Evolutionary conservation across 2,888 invertebrate species (phyloP).

Genomic region (Dasypogon diadema): DNA sequence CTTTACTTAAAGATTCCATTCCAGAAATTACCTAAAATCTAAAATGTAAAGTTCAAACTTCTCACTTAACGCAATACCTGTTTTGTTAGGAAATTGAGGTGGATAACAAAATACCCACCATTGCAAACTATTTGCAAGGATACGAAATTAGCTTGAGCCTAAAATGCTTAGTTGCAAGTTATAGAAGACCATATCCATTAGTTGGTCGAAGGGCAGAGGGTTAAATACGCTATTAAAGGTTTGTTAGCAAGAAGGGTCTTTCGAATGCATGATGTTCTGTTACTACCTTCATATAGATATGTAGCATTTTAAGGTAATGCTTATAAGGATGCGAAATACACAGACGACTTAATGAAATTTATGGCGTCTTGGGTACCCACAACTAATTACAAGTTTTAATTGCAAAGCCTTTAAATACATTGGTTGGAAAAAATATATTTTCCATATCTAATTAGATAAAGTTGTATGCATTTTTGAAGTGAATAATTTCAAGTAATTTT

Average conservation of each 20-base stretch:
- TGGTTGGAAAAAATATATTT: constrained; percentile 3
- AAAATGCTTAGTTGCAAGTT: constrained; percentile 44
- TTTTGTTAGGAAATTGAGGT: not conserved
- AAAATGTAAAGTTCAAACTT: not conserved
- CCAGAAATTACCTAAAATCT: not conserved
- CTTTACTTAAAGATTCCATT: not conserved
- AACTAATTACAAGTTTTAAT: constrained; percentile 59
- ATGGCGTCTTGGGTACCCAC: constrained; percentile 58
- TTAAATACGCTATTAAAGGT: constrained; percentile 51
- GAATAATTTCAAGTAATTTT: too few species aligned
- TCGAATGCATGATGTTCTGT: constrained; percentile 1
- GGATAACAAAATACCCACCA: not conserved
- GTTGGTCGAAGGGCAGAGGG: constrained; percentile 41
- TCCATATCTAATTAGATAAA: too few species aligned
- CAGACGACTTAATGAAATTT: constrained; percentile 57
- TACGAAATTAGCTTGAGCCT: constrained; percentile 36
- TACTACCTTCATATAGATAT: not conserved
- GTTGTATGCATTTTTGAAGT: too few species aligned
- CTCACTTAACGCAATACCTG: not conserved
- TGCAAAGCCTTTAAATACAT: constrained; percentile 55
- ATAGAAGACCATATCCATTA: constrained; percentile 45
- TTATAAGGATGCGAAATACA: constrained; percentile 36
- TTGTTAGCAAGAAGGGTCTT: constrained; percentile 8
- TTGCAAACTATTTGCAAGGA: constrained; percentile 32
- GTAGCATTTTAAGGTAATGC: constrained; percentile 7